Conservation (phyloP, 2,113 vertebrate genomes). For the Capreolus pygargus region DNA sequence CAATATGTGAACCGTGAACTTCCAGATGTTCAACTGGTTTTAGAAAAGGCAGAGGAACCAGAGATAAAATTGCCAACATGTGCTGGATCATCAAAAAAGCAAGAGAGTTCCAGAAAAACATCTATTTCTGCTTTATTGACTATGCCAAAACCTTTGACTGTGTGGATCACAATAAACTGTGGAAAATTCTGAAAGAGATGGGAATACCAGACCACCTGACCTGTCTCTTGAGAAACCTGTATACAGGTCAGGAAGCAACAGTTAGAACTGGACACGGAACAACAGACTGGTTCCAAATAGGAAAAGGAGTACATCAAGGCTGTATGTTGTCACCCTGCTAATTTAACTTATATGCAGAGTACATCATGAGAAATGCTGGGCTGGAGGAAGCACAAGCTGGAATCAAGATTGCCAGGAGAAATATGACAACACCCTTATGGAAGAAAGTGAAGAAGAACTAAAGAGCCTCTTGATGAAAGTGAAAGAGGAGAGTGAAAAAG, state of each 20-base stretch:
- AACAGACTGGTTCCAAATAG: not conserved
- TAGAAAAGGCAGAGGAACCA: not conserved
- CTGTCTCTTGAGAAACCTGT: not conserved
- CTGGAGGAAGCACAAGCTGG: not conserved
- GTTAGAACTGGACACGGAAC: not conserved
- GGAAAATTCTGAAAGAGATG: not conserved
- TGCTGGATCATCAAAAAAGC: accelerated
- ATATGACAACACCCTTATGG: not conserved
- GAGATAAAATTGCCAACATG: not conserved
- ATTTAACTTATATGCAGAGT: not conserved
- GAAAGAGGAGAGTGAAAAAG: not conserved
- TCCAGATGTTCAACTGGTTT: not conserved
- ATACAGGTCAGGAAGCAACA: not conserved
- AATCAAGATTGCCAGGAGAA: not conserved
- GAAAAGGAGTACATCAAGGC: not conserved
- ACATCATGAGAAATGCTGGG: accelerated
- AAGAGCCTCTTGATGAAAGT: not conserved
- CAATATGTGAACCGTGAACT: not conserved
- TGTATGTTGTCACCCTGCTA: not conserved
- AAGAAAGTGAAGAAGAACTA: not conserved
- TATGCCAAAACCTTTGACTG: not conserved
- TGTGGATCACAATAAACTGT: not conserved
- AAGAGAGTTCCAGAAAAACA: not conserved
- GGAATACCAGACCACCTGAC: not conserved
- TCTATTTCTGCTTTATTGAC: not conserved